Conservation (phyloP, 2,113 vertebrate genomes). For the Leucosticte australis region DNA sequence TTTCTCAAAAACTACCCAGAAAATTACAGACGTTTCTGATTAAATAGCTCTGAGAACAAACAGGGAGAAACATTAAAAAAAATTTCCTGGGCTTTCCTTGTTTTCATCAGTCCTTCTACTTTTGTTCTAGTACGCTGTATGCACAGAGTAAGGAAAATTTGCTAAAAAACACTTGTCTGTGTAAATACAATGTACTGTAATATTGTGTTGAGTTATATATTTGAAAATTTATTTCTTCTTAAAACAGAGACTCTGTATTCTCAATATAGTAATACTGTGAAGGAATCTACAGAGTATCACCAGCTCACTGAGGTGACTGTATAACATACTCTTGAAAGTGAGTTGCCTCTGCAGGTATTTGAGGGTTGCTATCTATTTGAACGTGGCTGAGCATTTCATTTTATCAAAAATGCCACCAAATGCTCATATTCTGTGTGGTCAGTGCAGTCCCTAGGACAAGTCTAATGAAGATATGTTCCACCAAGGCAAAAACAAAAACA, state of each 20-base stretch:
- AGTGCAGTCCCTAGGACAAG: conserved; percentile 63
- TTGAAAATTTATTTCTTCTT: background rate
- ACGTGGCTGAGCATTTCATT: conserved; percentile 55
- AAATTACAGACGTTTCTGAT: conserved; percentile 13
- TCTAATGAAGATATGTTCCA: conserved; percentile 66
- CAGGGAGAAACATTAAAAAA: background rate
- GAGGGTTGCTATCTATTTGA: conserved; percentile 76
- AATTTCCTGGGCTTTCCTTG: background rate
- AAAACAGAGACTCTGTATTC: background rate
- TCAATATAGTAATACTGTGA: background rate
- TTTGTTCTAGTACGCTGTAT: conserved; percentile 14
- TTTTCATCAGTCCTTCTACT: background rate
- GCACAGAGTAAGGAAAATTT: background rate
- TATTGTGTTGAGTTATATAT: background rate
- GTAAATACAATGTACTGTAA: background rate
- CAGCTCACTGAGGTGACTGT: background rate
- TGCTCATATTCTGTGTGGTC: conserved; percentile 59
- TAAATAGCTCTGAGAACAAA: conserved; percentile 11
- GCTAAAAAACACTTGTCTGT: background rate
- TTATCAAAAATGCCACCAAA: conserved; percentile 68
- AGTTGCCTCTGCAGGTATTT: conserved; percentile 67
- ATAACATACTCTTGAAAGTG: background rate
- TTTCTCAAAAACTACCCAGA: background rate
- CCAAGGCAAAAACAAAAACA: conserved; percentile 47
- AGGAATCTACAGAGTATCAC: background rate